Evolutionary conservation across 2,888 invertebrate species (phyloP).

Genomic region (Camponotus fellah): DNA sequence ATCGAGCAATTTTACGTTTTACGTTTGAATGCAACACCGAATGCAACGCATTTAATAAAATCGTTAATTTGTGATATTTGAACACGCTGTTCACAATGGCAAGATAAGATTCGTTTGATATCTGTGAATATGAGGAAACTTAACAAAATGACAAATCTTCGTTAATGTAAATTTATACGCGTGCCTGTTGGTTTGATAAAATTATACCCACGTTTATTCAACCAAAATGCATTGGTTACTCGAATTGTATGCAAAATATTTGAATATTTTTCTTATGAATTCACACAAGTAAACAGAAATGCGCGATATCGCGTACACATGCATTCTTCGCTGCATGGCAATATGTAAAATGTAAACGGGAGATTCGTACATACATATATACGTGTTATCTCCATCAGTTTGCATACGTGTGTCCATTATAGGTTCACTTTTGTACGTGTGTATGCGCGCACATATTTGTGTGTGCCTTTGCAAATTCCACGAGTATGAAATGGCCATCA

Average conservation of each 20-base stretch:
- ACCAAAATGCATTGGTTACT: not conserved
- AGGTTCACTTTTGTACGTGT: slow-evolving; percentile 1
- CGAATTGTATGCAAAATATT: slow-evolving; percentile 1
- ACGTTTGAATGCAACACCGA: not conserved
- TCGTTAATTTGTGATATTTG: slow-evolving; percentile 16
- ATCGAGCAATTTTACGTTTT: not conserved
- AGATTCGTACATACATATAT: not conserved
- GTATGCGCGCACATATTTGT: not conserved
- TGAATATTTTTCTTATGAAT: not conserved
- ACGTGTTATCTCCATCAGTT: slow-evolving; percentile 40
- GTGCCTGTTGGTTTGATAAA: not conserved
- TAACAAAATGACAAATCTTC: slow-evolving; percentile 25
- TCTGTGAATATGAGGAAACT: slow-evolving; percentile 11
- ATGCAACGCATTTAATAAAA: not conserved
- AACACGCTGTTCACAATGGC: not conserved
- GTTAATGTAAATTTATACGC: not conserved
- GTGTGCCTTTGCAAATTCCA: slow-evolving; percentile 28
- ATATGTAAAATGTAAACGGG: slow-evolving; percentile 7
- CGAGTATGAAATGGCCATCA: slow-evolving; percentile 56
- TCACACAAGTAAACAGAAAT: not conserved
- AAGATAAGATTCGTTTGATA: slow-evolving; percentile 37
- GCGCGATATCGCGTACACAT: not conserved
- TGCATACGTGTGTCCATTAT: slow-evolving; percentile 37
- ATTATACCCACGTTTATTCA: not conserved
- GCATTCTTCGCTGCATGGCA: not conserved